A percentile compares a stretch with the other conserved stretches of the same genome.
Conservation (phyloP, 2,113 vertebrate genomes). For the Gallinago paraguaiae region DNA sequence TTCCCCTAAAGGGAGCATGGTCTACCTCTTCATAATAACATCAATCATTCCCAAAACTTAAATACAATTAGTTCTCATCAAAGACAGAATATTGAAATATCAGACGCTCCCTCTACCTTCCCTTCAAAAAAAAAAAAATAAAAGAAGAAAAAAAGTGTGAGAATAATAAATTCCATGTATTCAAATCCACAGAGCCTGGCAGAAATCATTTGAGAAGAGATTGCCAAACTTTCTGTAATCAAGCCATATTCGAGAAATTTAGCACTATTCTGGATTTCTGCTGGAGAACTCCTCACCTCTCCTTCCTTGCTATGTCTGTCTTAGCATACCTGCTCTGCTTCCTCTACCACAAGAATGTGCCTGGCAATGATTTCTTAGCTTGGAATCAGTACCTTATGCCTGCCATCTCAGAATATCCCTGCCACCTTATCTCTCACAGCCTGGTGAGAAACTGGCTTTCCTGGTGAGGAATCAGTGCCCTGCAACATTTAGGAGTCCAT, state of each 20-base stretch:
- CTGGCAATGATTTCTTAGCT: not conserved
- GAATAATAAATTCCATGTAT: not conserved
- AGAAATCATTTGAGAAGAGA: not conserved
- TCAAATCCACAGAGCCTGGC: not conserved
- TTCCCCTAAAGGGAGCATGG: not conserved
- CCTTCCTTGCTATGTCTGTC: not conserved
- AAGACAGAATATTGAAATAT: not conserved
- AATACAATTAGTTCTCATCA: not conserved
- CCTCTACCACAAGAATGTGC: not conserved
- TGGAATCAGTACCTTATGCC: not conserved
- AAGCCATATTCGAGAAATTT: not conserved
- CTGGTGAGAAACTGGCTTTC: not conserved
- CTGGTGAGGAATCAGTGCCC: not conserved
- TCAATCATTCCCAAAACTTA: not conserved
- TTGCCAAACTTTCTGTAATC: not conserved
- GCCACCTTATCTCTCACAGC: accelerated
- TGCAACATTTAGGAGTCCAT: not conserved
- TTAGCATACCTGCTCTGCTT: not conserved
- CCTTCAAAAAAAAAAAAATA: not conserved
- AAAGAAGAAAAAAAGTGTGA: not conserved
- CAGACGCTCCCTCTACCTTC: not conserved
- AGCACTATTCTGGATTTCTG: not conserved
- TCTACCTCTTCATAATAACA: not conserved
- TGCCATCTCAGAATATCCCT: not conserved
- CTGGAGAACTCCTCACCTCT: not conserved